Evolutionary conservation across 2,888 invertebrate species (phyloP), one percentile per base, ranked within the genome.

Genomic region (Drosophila setosimentum): DNA sequence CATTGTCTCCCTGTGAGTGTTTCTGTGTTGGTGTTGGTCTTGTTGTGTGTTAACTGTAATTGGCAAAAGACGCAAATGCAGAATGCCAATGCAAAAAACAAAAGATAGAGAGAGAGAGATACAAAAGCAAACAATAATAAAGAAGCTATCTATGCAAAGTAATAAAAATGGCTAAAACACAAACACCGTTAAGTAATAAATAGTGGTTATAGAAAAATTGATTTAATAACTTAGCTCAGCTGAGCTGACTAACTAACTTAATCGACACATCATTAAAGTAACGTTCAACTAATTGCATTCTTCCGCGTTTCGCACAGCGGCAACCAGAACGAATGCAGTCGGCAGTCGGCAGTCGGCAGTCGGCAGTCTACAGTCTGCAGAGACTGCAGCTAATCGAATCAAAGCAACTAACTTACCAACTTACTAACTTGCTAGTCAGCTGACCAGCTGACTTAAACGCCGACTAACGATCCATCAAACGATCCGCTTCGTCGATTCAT

Each of bases 131-230:
- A 35, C 16, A 40, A 35, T 13, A 29, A 61, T 21, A 42, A 40
- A 24, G 37, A 32, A 21, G 33, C 24, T n/a, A 51, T 30, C 73
- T 63, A 76, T 85, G 86, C 79, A 85, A 80, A 81, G 73, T 58
- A 68, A 86, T 88, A 88, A 86, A 83, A 79, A 76, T 81, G 83
- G 71, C 55, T 50, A 68, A 68, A 63, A 61, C 61, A 18, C 66
- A 80, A 78, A 75, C 64, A 68, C 76, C 75, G 82, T 87, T 86
- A 84, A 76, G 75, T 77, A 70, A 89, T 87, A 89, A 87, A 87
- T 89, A 80, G 70, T 69, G 67, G 30, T 51, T 16, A 42, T 27
- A 53, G 68, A 7, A 51, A 67, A 78, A 79, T 76, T 79, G 80
- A 80, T 79, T 79, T 79, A 79, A 80, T 80, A 80, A 80, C 74